Evolutionary conservation across 2,888 invertebrate species (phyloP).

Genomic region (Oasisia sp.): DNA sequence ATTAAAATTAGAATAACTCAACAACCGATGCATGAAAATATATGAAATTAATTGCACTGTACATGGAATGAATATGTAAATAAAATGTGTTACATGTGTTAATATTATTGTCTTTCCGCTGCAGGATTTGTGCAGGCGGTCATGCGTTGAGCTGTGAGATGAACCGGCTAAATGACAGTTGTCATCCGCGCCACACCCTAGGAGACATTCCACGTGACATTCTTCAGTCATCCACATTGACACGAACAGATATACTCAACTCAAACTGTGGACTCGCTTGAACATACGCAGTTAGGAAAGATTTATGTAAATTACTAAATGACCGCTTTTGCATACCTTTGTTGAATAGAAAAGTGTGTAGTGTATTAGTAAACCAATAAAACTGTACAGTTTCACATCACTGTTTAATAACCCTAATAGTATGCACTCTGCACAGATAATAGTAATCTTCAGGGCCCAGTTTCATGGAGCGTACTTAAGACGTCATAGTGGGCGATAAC

Average conservation of each 20-base stretch:
- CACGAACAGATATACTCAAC: background rate
- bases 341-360: background rate
- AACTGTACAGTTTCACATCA: background rate
- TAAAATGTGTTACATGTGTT: too few relatives aligned
- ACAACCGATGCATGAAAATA: too few relatives aligned
- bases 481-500: too few relatives aligned
- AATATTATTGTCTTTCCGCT: background rate
- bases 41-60: too few relatives aligned
- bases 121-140: conserved; percentile 6
- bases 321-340: background rate
- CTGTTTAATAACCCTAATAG: background rate
- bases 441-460: too few relatives aligned
- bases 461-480: too few relatives aligned
- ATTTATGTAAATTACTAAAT: background rate
- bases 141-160: background rate
- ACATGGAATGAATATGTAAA: too few relatives aligned
- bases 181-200: background rate
- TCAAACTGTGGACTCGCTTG: background rate
- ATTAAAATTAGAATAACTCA: too few relatives aligned
- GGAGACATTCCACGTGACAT: background rate
- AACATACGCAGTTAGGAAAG: background rate
- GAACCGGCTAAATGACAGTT: background rate
- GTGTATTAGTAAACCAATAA: background rate
- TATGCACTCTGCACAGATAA: too few relatives aligned
- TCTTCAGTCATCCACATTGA: background rate